Base-by-base conservation (phyloP, 2,888 invertebrate species). In the Craniophora ligustri region DNA sequence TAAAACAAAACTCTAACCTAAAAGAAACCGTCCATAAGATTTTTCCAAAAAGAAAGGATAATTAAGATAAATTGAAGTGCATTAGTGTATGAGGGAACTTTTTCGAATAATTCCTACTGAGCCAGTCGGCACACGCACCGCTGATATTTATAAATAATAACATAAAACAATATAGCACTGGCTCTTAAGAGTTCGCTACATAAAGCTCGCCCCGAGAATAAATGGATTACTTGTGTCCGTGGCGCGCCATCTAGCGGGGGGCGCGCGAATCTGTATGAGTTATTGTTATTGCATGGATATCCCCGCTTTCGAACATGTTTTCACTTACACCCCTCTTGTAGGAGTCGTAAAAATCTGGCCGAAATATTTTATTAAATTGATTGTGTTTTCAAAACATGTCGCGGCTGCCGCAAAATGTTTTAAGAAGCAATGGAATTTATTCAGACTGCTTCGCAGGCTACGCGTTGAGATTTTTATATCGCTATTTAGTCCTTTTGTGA, bases 151-250 rank as follows among this genome's bases (percentile, higher is more conserved):
- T 89, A 88, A 88, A 89, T 89, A 91, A 89, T 89, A 88, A 88
- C 85, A 87, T 89, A 88, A 91, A 91, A 92, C 89, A 91, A 91
- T 91, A 89, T 87, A 85, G 79, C 81, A 72, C 78, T 78, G 76
- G 79, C 85, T 84, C 87, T 89, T 91, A 92, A 84, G 87, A 88
- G 87, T 87, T 76, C 82, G 86, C 87, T 89, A 90, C 91, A 92
- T 92, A 92, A 93, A 92, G 79, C 81, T 86, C 93, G 82, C 92
- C 91, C 92, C 88, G 88, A 91, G 93, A 91, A 89, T 89, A 93
- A 93, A 93, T 93, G 93, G 93, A 93, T 92, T 92, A 93, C 88
- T 92, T 91, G 86, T 93, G 93, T 93, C 90, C 91, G 85, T 79
- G 75, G 82, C 49, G 78, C 88, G 89, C 88, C 92, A 92, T 92